Evolutionary conservation across 1,140 invertebrate species (phyloP), one percentile per base, ranked within the genome.

Genomic region (Centruroides vittatus): DNA sequence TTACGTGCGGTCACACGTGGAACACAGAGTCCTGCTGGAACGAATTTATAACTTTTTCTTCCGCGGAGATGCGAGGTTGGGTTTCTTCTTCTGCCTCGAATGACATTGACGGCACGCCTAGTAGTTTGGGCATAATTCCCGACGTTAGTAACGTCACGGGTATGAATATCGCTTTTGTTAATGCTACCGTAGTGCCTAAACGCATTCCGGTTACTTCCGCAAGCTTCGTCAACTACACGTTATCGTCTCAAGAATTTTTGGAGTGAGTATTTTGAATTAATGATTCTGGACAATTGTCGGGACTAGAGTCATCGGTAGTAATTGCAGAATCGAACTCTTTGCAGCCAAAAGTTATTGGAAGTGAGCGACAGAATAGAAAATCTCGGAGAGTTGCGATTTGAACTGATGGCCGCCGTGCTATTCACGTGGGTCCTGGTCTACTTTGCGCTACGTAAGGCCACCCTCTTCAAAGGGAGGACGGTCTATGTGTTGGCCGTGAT

Each of bases 391-490:
- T 75, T 94, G 66, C 79, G 89, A 65, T 90, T 87, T 84, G 89
- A 93, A 69, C 75, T 94, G 47, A 84, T 90, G 23, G 84, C 87
- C 41, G 91, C 88, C 68, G 78, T 94, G 36, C 76, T 93, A 35
- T 84, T 87, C 64, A 87, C 87, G 58, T 94, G 90, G 89, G 78
- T 92, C 50, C 76, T 94, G 65, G 89, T 93, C 51, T 94, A 93
- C 75, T 91, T 94, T 72, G 88, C 88, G 55, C 82, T 93, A 51
- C 93, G 90, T 86, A 93, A 93, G 76, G 90, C 88, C 59, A 89
- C 92, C 59, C 57, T 63, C n/a, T 57, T 63, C n/a, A 47, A 57
- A 8, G 58, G 62, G 0, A 63, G 5, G 4, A 34, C 62, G n/a
- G 35, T 63, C 8, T 60, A 60, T 13, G 10, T 59, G 8, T 35